Conservation (phyloP, 2,888 invertebrate genomes). For the Entomobrya proxima region DNA sequence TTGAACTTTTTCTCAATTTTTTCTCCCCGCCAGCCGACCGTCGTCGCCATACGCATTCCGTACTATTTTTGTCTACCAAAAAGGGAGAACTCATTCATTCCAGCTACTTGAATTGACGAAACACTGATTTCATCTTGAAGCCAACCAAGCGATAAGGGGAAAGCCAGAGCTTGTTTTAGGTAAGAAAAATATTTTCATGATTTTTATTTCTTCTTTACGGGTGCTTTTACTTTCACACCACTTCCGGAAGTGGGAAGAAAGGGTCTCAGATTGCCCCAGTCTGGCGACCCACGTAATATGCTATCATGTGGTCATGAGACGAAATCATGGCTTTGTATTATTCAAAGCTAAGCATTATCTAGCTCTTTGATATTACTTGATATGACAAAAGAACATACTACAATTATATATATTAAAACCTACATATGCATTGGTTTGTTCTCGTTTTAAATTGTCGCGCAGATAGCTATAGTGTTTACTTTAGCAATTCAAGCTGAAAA, state of each 20-base stretch:
- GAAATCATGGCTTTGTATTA: neutral
- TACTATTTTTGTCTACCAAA: neutral
- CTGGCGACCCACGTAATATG: neutral
- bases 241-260: neutral
- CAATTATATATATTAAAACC: neutral
- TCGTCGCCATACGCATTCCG: neutral
- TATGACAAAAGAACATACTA: neutral
- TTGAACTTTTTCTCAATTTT: constrained; percentile 17
- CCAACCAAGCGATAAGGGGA: constrained; percentile 5
- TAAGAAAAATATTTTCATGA: constrained; percentile 33
- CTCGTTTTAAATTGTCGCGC: neutral
- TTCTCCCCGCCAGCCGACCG: neutral
- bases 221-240: constrained; percentile 1
- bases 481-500: neutral
- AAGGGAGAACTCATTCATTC: neutral
- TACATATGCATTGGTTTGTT: neutral
- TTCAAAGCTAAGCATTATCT: no score
- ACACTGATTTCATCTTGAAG: constrained; percentile 12
- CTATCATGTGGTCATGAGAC: neutral
- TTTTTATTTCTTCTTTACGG: constrained; percentile 30
- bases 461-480: neutral
- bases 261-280: constrained; percentile 19
- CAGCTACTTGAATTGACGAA: constrained; percentile 30
- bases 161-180: constrained; percentile 37
- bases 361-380: neutral